These are phyloP conservation scores for Andrena chrysosceles DNA, from an alignment of 2,888 invertebrate genomes.

Conservation along the genomic window DNA sequence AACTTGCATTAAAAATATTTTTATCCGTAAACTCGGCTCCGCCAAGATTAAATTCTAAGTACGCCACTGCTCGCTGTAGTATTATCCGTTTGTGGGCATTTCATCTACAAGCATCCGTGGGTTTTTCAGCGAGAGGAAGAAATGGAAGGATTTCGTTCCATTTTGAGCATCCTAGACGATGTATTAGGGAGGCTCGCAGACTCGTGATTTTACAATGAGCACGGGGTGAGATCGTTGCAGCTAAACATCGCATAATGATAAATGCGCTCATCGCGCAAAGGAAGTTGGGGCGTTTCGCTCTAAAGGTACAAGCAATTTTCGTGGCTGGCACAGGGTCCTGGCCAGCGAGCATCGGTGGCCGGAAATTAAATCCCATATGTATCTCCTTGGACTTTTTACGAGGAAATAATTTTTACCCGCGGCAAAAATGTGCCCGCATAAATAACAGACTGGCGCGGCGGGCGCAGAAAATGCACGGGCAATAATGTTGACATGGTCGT, in stretches of 20 bases:
- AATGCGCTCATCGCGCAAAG: constrained; percentile 28
- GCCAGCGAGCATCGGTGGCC: constrained; percentile 57
- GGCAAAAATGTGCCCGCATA: constrained; percentile 30
- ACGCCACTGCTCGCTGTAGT: no score
- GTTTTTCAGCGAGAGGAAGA: no score
- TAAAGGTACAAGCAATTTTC: constrained; percentile 49
- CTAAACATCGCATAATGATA: constrained; percentile 13
- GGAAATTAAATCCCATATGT: constrained; percentile 75
- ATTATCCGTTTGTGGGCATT: no score
- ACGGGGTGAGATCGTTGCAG: not conserved
- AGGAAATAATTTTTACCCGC: constrained; percentile 45
- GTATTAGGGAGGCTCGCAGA: no score
- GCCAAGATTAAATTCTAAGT: no score
- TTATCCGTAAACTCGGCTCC: no score
- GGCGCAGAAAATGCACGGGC: constrained; percentile 9
- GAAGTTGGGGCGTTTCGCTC: constrained; percentile 40
- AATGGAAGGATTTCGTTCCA: no score
- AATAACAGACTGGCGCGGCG: constrained; percentile 25
- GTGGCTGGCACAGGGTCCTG: constrained; percentile 20
- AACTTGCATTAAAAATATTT: no score
- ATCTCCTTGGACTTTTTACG: constrained; percentile 58
- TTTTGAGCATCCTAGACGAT: no score
- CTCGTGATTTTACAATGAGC: not conserved
- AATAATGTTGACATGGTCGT: constrained; percentile 34
- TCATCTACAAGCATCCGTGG: no score